Evolutionary conservation across 1,140 invertebrate genomes (phyloP).

Genomic region (Patella vulgata): DNA sequence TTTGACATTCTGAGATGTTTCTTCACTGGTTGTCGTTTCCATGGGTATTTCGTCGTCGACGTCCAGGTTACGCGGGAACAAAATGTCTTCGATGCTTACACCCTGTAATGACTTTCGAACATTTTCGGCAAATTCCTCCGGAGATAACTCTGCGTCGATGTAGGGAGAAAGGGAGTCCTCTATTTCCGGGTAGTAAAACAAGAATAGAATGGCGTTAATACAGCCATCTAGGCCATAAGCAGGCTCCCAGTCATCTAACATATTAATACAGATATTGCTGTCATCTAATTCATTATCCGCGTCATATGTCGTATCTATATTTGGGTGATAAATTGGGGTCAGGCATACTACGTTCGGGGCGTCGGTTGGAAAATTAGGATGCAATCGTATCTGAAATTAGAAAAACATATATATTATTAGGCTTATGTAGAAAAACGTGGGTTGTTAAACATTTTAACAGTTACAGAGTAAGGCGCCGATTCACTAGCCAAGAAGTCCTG

Average conservation of each 20-base stretch:
- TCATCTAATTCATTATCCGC: background rate
- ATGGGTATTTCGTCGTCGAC: no score
- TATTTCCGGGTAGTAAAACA: slow-evolving; percentile 53
- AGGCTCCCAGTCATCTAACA: slow-evolving; percentile 42
- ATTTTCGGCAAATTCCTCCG: slow-evolving; percentile 43
- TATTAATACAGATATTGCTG: slow-evolving; percentile 49
- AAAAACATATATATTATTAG: background rate
- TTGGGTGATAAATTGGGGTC: slow-evolving; percentile 56
- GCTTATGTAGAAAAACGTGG: background rate
- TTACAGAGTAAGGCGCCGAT: slow-evolving; percentile 1
- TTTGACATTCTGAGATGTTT: no score
- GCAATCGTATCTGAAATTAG: slow-evolving; percentile 18
- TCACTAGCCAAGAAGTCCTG: no score
- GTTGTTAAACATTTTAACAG: background rate
- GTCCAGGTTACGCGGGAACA: slow-evolving; percentile 13
- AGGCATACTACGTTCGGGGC: slow-evolving; percentile 41
- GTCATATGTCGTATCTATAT: slow-evolving; percentile 44
- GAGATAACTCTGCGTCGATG: slow-evolving; percentile 23
- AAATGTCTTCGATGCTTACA: slow-evolving; percentile 37
- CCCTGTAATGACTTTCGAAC: slow-evolving; percentile 45
- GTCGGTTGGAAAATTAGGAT: slow-evolving; percentile 18
- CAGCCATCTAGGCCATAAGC: slow-evolving; percentile 38
- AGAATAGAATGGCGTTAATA: slow-evolving; percentile 49
- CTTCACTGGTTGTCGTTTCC: no score
- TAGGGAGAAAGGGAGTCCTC: slow-evolving; percentile 48